These are phyloP conservation scores for Hycleus cichorii DNA, from an alignment of 1,140 invertebrate species.

Conservation along the genomic window DNA sequence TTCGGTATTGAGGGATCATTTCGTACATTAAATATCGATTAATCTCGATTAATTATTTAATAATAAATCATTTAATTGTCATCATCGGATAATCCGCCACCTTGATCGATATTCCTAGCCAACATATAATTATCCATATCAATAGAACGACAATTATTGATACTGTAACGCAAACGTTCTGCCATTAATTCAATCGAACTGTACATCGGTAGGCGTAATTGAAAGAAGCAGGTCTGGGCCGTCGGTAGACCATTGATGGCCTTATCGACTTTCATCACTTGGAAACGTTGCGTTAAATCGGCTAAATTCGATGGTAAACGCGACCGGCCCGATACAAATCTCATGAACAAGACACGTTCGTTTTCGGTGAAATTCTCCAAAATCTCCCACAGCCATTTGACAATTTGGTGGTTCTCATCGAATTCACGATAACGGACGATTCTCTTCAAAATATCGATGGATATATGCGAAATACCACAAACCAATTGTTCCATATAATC, in stretches of 20 bases:
- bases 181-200: constrained; percentile 53
- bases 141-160: constrained; percentile 63
- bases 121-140: constrained; percentile 72
- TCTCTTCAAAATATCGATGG: constrained; percentile 53
- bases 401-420: constrained; percentile 53
- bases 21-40: constrained; percentile 45
- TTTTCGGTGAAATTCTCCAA: constrained; percentile 56
- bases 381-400: constrained; percentile 60
- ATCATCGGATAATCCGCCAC: constrained; percentile 45
- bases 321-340: constrained; percentile 62
- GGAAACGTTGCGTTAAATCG: constrained; percentile 60
- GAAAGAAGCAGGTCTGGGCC: constrained; percentile 65
- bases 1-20: constrained; percentile 46
- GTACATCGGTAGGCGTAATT: constrained; percentile 60
- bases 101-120: constrained; percentile 52
- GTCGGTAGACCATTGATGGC: constrained; percentile 56
- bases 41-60: constrained; percentile 2
- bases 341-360: constrained; percentile 60
- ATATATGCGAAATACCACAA: constrained; percentile 59
- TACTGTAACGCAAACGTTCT: constrained; percentile 58
- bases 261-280: constrained; percentile 56
- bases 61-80: constrained; percentile 34
- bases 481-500: constrained; percentile 57
- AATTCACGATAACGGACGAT: constrained; percentile 58
- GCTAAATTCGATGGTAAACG: constrained; percentile 58